Evolutionary conservation across 2,113 vertebrate species (phyloP), one percentile per base, ranked within the genome.

Genomic region (Melanerpes aurifrons): DNA sequence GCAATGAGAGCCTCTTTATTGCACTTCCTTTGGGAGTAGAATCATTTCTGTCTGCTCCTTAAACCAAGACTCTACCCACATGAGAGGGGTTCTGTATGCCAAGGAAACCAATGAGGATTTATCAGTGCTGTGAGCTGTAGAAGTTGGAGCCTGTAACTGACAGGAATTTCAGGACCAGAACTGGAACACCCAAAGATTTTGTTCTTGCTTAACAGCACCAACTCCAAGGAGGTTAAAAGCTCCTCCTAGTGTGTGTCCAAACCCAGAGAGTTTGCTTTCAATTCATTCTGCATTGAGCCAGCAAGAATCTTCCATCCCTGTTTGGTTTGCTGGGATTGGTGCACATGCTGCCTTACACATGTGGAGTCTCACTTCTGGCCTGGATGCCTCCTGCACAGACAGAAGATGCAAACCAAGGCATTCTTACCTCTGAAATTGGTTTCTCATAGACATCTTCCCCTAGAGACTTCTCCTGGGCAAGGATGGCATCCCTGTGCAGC

Each of bases 351-450:
- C 54, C 25, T 53, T 37, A 32, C 29, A 29, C 45, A 75, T 5
- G 45, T 35, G 45, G 50, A 43, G 7, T 53, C 17, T 81, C 6
- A 45, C 22, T 68, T 82, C 21, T 66, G 22, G 6, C 74, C 69
- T 48, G 24, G 50, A 67, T 75, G 87, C 14, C 10, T 11, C 28
- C 24, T 72, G 58, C 25, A 63, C 24, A 73, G 32, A 67, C 10
- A 22, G 61, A 57, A 54, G 29, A 13, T 54, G 24, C 53, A 61
- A 88, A 15, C 68, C 20, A 64, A 66, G 57, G 70, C 89, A 28
- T 15, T 31, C 82, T 97, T 97, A 99, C 99, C 99, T 99, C 98
- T 79, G 98, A 98, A 97, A 99, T 99, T 31, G 99, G 99, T 53
- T 96, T 98, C 96, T 99, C 98, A 26, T 99, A 99, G 37, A 99